Base-by-base conservation (phyloP, 1,140 invertebrate genomes). In the Adelges cooleyi region DNA sequence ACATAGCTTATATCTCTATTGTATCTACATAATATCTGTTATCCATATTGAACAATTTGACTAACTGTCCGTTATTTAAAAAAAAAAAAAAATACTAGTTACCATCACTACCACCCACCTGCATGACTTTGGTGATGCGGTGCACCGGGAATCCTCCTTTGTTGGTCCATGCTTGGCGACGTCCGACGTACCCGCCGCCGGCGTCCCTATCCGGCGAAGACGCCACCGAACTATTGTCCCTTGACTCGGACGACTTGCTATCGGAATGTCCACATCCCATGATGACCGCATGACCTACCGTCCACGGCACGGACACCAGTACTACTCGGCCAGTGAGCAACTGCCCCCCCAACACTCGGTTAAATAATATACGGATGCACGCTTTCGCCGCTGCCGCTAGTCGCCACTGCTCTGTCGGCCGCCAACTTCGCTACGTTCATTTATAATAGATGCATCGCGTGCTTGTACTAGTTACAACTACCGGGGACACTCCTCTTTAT, bases 401-500 rank as follows among this genome's bases (percentile, higher is more conserved):
- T 22, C 20, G 13, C 33, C 5, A 25, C 17, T 25, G n/a, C 17
- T 25, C 3, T n/a, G 8, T 11, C 11, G 17, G 6, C 33, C 36
- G 4, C 11, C 2, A 40, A 42, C 52, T 15, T 1, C 9, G 36
- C 29, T 17, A 18, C 23, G 2, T 25, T 59, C 54, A 59, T 59
- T 59, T 59, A 59, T 59, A 59, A 59, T 59, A 46, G 54, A 59
- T 23, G 27, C 54, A 46, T 59, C 54, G 54, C 54, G 54, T 59
- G 54, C 25, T 44, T 46, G 29, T 33, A 33, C 11, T 33, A 33
- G 5, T 6, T 33, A 33, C 29, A 33, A 5, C 29, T 11, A 10
- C 38, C 36, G 9, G 3, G 36, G 40, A 46, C 40, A 59, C 52
- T 15, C 54, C 40, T 59, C 54, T 59, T 44, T 42, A 20, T 38